Conservation (phyloP, 2,797 vertebrate genomes). For the Carcharodon carcharias region DNA sequence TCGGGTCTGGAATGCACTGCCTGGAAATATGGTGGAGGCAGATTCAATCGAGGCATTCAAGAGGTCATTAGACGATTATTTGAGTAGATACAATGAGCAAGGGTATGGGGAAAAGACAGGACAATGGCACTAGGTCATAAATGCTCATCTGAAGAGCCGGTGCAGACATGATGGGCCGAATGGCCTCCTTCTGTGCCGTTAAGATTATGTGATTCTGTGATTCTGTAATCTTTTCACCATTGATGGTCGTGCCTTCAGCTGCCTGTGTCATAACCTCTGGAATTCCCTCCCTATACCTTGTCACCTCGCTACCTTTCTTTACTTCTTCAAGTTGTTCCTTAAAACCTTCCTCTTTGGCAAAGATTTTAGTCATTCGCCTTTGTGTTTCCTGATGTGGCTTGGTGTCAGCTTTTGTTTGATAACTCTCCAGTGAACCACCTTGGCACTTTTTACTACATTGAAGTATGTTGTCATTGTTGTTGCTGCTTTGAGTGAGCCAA, state of each 20-base stretch:
- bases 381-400: neutral
- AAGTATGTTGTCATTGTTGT: neutral
- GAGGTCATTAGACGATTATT: no score
- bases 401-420: neutral
- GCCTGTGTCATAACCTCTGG: neutral
- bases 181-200: no score
- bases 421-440: neutral
- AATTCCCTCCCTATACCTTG: neutral
- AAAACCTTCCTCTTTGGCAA: neutral
- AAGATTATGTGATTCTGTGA: no score
- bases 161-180: no score
- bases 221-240: no score
- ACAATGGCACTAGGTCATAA: no score
- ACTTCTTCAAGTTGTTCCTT: neutral
- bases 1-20: no score
- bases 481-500: neutral
- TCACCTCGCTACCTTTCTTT: neutral
- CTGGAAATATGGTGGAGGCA: no score
- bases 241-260: neutral
- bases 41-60: no score
- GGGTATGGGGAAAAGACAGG: no score
- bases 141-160: no score
- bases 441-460: neutral
- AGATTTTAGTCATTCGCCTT: neutral
- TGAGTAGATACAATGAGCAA: no score